Base-by-base conservation (phyloP, 2,888 invertebrate genomes). In the Cotesia congregata region DNA sequence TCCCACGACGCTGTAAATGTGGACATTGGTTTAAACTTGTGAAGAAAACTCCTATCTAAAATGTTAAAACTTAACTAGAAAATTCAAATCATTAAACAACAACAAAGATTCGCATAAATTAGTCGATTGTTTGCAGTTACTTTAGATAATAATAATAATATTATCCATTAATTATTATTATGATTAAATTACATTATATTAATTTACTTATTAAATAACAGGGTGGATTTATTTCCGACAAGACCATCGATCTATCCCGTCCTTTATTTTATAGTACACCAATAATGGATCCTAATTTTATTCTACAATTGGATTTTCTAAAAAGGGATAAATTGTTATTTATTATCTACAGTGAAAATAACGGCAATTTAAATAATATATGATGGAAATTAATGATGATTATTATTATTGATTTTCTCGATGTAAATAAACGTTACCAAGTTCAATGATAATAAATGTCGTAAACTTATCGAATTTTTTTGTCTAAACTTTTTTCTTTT, bases 1-100 rank as follows among this genome's bases (percentile, higher is more conserved):
- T 94, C 84, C 94, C 97, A 79, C 96, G 95, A 88, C 94, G 98
- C 85, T 99, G 98, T 88, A 96, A 96, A 88, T 99, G 99, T 90
- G 99, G 99, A 76, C 94, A 98, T 89, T 98, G 97, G 97, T 98
- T 97, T 92, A 96, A 97, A 91, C 92, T 98, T 85, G 93, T 94
- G 78, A 94, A 95, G 90, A 95, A 94, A 90, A 91, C 93, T 81
- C 93, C 94, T 82, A 87, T 94, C 86, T 94, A 67, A 61, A 78
- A 72, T 40, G 73, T 67, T 67, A 41, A 38, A 41, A 30, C 50
- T 50, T 4, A 50, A 50, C 50, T 50, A 50, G 12, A 59, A 50
- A 38, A 39, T 17, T 30, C 61, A 73, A 71, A 82, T 12, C 12
- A 50, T 50, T 50, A 12, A 50, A 50, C 12, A 50, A 50, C 50